phyloP scores from a whole-genome alignment of 2,797 vertebrate genomes.

The Etheostoma perlongum region DNA sequence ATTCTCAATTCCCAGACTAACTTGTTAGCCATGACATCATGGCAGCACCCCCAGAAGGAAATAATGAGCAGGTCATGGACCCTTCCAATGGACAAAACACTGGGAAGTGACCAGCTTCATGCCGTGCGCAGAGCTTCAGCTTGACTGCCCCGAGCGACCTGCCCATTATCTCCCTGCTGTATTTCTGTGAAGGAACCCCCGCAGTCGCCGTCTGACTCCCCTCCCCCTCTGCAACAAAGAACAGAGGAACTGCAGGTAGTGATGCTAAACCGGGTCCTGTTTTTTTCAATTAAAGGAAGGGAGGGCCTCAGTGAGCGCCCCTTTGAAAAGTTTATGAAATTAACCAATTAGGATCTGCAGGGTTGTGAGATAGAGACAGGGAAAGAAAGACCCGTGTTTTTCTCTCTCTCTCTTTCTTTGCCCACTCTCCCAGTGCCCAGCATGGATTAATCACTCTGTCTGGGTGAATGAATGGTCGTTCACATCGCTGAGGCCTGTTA shows the following conservation, averaged over 20 bases:
- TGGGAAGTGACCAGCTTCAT: slow-evolving; percentile 70
- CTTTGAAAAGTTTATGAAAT: slow-evolving; percentile 83
- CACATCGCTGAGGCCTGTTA: slow-evolving; percentile 78
- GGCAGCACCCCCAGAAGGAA: slow-evolving; percentile 43
- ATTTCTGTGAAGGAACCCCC: slow-evolving; percentile 55
- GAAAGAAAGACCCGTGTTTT: slow-evolving; percentile 68
- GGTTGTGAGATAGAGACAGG: slow-evolving; percentile 65
- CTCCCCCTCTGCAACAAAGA: slow-evolving; percentile 55
- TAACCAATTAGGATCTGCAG: slow-evolving; percentile 81
- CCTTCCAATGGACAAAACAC: slow-evolving; percentile 63
- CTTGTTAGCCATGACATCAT: slow-evolving; percentile 57
- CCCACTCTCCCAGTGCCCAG: slow-evolving; percentile 71
- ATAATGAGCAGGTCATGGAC: slow-evolving; percentile 65
- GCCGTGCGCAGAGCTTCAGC: slow-evolving; percentile 33
- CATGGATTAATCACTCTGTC: slow-evolving; percentile 86
- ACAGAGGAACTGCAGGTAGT: slow-evolving; percentile 68
- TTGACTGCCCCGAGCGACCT: slow-evolving; percentile 18
- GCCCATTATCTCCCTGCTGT: slow-evolving; percentile 61
- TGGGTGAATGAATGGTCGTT: slow-evolving; percentile 82
- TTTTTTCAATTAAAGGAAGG: slow-evolving; percentile 23
- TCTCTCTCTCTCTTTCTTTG: slow-evolving; percentile 43
- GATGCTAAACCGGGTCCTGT: slow-evolving; percentile 44
- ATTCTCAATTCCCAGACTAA: slow-evolving; percentile 30
- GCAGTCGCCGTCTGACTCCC: slow-evolving; percentile 44
- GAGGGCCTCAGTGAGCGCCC: slow-evolving; percentile 52